Evolutionary conservation across 2,113 vertebrate species (phyloP), one percentile per base, ranked within the genome.

Genomic region (Etheostoma cragini): DNA sequence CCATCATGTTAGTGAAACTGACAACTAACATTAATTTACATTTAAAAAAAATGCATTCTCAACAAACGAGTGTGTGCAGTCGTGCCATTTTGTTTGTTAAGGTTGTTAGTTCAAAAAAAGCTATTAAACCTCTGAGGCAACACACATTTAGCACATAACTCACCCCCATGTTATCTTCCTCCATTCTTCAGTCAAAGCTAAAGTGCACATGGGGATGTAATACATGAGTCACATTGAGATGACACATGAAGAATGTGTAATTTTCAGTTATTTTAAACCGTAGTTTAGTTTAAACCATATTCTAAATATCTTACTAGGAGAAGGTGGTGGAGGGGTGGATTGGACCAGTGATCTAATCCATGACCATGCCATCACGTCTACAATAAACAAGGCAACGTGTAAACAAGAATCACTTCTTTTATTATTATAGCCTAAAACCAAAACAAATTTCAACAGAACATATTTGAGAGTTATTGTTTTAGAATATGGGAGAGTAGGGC

Each of bases 271-370:
- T 49, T 1, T 17, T 4, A 10, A 10, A 30, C 30, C 30, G 4
- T 30, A 30, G 30, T 30, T 30, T 30, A 24, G 22, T 46, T 46
- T 47, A n/a, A 47, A 30, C 22, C 12, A 57, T 71, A 46, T 26
- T 47, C 1, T 16, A 1, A 49, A 19, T n/a, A 26, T 47, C 54
- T 72, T 47, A 72, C 67, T 2, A 1, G 13, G 17, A 69, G 14
- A 1, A 3, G 30, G 30, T 52, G 4, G 52, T 21, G 10, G 21
- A 42, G 38, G 13, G 54, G 24, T 4, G 15, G 12, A 8, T 2
- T 33, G 1, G 5, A 0, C 1, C 4, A 42, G 38, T 1, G 2
- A 3, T 3, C 0, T 42, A 11, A 42, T 42, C 38, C 38, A 42
- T 42, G 38, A 2, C 2, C 10, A 2, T 42, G 10, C 38, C 8